These are phyloP conservation scores for Thamnophis sirtalis DNA, from an alignment of 2,113 vertebrate species.

Conservation along the genomic window DNA sequence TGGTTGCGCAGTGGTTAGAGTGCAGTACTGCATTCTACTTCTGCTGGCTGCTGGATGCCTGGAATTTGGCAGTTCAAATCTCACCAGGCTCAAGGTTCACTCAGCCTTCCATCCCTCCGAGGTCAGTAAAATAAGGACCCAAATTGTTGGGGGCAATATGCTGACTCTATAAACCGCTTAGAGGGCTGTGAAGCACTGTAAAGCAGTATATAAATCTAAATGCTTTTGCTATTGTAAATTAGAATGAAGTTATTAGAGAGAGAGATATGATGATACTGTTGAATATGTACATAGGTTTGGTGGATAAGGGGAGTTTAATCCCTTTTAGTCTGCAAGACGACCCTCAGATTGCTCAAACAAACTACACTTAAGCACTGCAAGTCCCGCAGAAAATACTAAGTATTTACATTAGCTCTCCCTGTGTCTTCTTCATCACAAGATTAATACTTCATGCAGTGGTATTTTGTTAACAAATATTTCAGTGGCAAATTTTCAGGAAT, in stretches of 20 bases:
- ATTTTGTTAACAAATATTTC: neutral
- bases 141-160: too few species aligned
- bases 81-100: too few species aligned
- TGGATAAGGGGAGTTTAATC: slow-evolving; percentile 98
- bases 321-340: slow-evolving; percentile 95
- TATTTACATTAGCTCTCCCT: slow-evolving; percentile 95
- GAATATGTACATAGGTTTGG: slow-evolving; percentile 81
- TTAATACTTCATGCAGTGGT: slow-evolving; percentile 55
- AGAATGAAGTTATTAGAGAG: slow-evolving; percentile 79
- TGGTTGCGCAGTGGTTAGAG: too few species aligned
- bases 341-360: slow-evolving; percentile 86
- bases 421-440: slow-evolving; percentile 90
- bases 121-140: too few species aligned
- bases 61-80: too few species aligned
- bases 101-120: too few species aligned
- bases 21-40: too few species aligned
- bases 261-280: slow-evolving; percentile 65
- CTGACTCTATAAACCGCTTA: too few species aligned
- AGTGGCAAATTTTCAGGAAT: neutral
- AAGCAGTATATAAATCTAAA: too few species aligned
- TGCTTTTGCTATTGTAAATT: slow-evolving; percentile 66
- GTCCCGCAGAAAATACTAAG: slow-evolving; percentile 91
- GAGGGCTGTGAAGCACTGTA: too few species aligned
- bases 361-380: slow-evolving; percentile 90
- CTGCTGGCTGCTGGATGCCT: too few species aligned